Evolutionary conservation across 2,888 invertebrate genomes (phyloP).

Genomic region (Melanostoma scalare): DNA sequence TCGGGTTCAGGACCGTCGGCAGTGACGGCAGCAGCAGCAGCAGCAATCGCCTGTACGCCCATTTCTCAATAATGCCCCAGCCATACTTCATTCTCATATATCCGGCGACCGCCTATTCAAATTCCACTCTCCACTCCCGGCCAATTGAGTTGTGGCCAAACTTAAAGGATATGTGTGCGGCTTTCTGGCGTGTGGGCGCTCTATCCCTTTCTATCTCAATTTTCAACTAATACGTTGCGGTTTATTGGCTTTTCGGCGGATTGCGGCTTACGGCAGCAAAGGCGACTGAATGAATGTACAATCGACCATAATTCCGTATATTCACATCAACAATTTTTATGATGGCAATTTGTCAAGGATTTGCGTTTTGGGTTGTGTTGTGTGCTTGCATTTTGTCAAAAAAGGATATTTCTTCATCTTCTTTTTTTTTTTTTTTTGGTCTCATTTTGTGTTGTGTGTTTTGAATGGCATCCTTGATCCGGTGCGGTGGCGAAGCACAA

Average conservation of each 20-base stretch:
- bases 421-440: not conserved
- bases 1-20: conserved; percentile 19
- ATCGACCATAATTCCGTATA: conserved; percentile 70
- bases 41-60: conserved; percentile 59
- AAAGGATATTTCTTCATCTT: conserved; percentile 17
- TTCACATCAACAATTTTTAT: conserved; percentile 73
- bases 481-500: conserved; percentile 37
- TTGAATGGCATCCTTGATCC: conserved; percentile 24
- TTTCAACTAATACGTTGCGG: conserved; percentile 73
- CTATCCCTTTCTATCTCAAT: conserved; percentile 48
- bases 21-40: not conserved
- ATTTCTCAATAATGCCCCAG: conserved; percentile 56
- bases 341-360: conserved; percentile 74
- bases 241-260: conserved; percentile 74
- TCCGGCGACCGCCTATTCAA: conserved; percentile 58
- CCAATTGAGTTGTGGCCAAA: conserved; percentile 71
- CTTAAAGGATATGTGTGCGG: conserved; percentile 73
- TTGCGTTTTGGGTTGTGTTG: conserved; percentile 60
- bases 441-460: not conserved
- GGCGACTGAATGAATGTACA: conserved; percentile 63
- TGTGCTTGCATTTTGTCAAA: conserved; percentile 68
- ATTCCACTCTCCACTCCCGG: conserved; percentile 41
- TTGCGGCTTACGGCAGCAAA: conserved; percentile 33
- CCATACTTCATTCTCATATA: conserved; percentile 18
- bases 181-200: conserved; percentile 28